Base-by-base conservation (phyloP, 2,888 invertebrate genomes). In the Dermolepida albohirtum region DNA sequence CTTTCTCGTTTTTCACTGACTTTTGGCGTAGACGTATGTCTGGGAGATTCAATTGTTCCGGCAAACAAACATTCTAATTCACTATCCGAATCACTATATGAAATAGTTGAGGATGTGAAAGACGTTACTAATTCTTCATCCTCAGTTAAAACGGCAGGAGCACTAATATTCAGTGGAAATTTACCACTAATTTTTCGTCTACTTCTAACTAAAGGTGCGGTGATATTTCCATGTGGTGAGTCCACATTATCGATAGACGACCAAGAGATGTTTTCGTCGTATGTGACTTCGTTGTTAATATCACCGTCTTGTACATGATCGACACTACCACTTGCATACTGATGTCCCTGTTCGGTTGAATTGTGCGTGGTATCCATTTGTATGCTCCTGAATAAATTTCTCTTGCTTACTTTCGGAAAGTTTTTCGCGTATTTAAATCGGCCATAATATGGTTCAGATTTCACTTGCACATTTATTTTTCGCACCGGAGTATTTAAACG, bases 21-120 rank as follows among this genome's bases (percentile, higher is more conserved):
- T 12, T 85, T 85, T 1, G 85, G 85, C 16, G 85, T 85, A 16
- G 84, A 85, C 0, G 84, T 83, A 68, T 83, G 81, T 55, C 76
- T 78, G 0, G 84, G 84, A 6, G 80, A 78, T 11, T 80, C 80
- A 51, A 78, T 73, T 43, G 68, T 66, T 16, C 75, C 79, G 34
- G 77, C 72, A 74, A 83, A 82, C 50, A 82, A 73, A 66, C 78
- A 76, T 73, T 82, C 82, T 68, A 83, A 69, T 72, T 83, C 83
- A 73, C 81, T 83, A 67, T 83, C 83, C 65, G 80, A 78, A 70
- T 82, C 81, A 72, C 81, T 81, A 1, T 76, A 76, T 16, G 64
- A 76, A 64, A 11, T 77, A 75, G 64, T 64, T 29, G 51, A 64
- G 16, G 51, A 73, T 64, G 67, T 66, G 34, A 70, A 71, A 12